These are phyloP conservation scores for Otolemur garnettii DNA, from an alignment of 2,113 vertebrate genomes.

Conservation along the genomic window DNA sequence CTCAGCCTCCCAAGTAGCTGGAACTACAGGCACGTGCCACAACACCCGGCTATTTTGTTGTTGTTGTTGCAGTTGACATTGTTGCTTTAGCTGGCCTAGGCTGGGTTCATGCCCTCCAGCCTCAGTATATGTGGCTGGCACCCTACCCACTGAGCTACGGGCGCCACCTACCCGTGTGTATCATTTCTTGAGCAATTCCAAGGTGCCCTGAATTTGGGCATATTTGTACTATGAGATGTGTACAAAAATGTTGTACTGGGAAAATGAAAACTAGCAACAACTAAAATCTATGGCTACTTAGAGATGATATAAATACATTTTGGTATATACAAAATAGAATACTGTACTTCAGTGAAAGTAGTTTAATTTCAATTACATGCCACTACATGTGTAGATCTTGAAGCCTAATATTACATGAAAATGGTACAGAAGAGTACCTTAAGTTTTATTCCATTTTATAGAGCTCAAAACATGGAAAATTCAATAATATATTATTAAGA, in stretches of 20 bases:
- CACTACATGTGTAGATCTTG: neutral
- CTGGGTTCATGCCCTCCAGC: too few relatives aligned
- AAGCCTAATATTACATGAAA: neutral
- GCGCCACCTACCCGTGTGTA: neutral
- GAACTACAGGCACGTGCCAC: too few relatives aligned
- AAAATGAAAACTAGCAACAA: neutral
- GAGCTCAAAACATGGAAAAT: conserved; percentile 33
- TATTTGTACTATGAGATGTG: neutral
- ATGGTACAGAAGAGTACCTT: neutral
- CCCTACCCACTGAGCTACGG: too few relatives aligned
- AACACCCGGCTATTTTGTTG: too few relatives aligned
- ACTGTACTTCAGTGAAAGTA: neutral
- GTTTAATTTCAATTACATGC: conserved; percentile 2
- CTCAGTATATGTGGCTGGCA: too few relatives aligned
- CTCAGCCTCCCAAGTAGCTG: too few relatives aligned
- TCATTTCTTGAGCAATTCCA: conserved; percentile 24
- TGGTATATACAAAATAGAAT: neutral
- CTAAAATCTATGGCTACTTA: neutral
- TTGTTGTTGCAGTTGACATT: too few relatives aligned
- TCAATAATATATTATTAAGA: neutral
- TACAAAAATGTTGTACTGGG: conserved; percentile 1
- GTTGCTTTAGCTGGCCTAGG: too few relatives aligned
- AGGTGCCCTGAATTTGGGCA: neutral
- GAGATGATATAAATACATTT: conserved; percentile 10
- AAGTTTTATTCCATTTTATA: neutral